Evolutionary conservation across 1,140 invertebrate species (phyloP).

Genomic region (Trachymyrmex septentrionalis): DNA sequence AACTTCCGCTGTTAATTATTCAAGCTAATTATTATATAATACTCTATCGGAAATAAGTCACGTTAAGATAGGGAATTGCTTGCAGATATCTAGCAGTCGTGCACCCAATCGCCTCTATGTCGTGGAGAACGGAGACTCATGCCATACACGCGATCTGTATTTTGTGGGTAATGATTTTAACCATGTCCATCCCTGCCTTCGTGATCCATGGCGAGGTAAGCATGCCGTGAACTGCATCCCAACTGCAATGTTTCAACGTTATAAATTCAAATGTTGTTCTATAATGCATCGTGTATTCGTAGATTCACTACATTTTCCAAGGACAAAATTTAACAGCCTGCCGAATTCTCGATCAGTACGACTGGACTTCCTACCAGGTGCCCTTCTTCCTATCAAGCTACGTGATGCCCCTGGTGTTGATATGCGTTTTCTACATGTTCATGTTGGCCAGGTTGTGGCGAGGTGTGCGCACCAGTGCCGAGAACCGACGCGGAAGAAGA

Average conservation of each 20-base stretch:
- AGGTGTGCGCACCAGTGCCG: slow-evolving; percentile 90
- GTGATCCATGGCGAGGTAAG: slow-evolving; percentile 93
- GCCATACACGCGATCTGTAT: slow-evolving; percentile 92
- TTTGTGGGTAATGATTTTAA: slow-evolving; percentile 94
- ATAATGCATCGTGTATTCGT: slow-evolving; percentile 55
- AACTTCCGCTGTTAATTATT: not conserved
- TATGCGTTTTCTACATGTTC: slow-evolving; percentile 95
- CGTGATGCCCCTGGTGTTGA: slow-evolving; percentile 94
- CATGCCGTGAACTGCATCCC: not conserved
- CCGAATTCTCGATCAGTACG: slow-evolving; percentile 80
- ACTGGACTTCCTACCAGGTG: slow-evolving; percentile 88
- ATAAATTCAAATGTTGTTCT: not conserved
- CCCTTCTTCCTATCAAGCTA: slow-evolving; percentile 95
- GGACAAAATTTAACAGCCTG: slow-evolving; percentile 80
- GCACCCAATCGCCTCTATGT: slow-evolving; percentile 96
- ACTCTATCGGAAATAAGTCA: not conserved
- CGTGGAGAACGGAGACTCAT: slow-evolving; percentile 94
- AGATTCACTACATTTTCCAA: slow-evolving; percentile 77
- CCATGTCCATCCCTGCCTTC: slow-evolving; percentile 92
- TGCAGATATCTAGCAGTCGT: slow-evolving; percentile 95
- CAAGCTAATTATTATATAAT: slow-evolving; percentile 1
- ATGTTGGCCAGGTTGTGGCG: slow-evolving; percentile 96
- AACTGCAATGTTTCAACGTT: too few species aligned
- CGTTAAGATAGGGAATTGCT: slow-evolving; percentile 34
- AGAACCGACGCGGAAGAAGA: slow-evolving; percentile 93